Conservation (phyloP, 37 sponge, comb jelly and placozoan species). For the Axinella damicornis region DNA sequence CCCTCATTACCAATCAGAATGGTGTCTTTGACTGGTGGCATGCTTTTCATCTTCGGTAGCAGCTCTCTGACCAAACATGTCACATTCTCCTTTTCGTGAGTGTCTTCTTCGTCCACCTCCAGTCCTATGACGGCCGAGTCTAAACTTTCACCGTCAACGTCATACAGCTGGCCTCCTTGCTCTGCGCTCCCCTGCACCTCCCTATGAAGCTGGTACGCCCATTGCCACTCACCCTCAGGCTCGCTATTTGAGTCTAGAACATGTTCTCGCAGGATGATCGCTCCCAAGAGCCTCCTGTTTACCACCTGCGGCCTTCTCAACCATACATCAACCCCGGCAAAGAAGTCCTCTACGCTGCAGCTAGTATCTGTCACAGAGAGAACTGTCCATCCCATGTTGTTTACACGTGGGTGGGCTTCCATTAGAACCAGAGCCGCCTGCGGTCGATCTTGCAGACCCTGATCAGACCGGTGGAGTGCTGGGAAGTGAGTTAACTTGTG, state of each 20-base stretch:
- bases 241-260: background rate
- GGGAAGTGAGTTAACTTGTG: no score
- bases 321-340: constrained; percentile 80
- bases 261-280: constrained; percentile 40
- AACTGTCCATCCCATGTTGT: background rate
- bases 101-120: background rate
- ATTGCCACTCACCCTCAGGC: no score
- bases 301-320: constrained; percentile 87
- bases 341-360: constrained; percentile 43
- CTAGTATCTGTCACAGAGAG: background rate
- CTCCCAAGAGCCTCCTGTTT: constrained; percentile 77
- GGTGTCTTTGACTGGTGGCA: background rate
- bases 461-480: no score
- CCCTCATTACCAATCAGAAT: background rate
- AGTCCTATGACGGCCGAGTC: background rate
- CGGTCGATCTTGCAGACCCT: no score
- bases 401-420: constrained; percentile 35
- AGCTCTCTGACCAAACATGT: constrained; percentile 38
- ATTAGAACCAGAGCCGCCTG: background rate
- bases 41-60: constrained; percentile 36
- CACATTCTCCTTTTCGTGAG: no score
- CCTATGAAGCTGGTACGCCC: no score
- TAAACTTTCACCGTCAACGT: background rate
- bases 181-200: no score
- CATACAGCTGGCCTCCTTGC: background rate